Evolutionary conservation across 2,888 invertebrate species (phyloP).

Genomic region (Salticus scenicus): DNA sequence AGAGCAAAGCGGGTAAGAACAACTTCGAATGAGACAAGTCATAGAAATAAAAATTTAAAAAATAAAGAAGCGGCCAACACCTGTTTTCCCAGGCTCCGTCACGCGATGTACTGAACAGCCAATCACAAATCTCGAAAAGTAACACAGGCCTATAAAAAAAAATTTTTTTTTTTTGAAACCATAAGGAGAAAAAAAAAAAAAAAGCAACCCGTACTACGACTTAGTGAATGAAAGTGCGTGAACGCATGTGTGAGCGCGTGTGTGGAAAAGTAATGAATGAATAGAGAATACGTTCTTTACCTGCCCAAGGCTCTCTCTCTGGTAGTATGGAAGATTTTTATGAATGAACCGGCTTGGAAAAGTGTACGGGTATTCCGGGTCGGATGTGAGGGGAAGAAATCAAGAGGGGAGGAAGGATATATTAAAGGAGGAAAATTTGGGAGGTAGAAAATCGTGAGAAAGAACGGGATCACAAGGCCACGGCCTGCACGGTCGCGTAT

Average conservation of each 20-base stretch:
- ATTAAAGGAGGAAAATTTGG: slow-evolving; percentile 27
- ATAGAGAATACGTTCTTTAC: slow-evolving; percentile 61
- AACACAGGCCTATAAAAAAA: not conserved
- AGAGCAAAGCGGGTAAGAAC: not conserved
- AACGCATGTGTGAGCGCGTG: slow-evolving; percentile 62
- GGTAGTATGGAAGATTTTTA: slow-evolving; percentile 61
- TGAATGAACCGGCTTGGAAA: slow-evolving; percentile 61
- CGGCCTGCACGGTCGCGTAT: not conserved
- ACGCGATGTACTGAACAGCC: slow-evolving; percentile 57
- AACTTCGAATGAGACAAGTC: not conserved
- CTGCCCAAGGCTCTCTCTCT: slow-evolving; percentile 50
- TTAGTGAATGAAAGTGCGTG: slow-evolving; percentile 63
- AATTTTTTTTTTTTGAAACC: too few relatives aligned
- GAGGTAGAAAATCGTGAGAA: slow-evolving; percentile 52
- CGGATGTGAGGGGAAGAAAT: slow-evolving; percentile 20
- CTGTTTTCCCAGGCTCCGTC: slow-evolving; percentile 70
- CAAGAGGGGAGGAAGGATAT: slow-evolving; percentile 5
- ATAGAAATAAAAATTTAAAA: slow-evolving; percentile 20
- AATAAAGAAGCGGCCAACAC: slow-evolving; percentile 47
- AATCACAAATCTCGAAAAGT: slow-evolving; percentile 37
- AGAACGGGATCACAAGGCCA: slow-evolving; percentile 59
- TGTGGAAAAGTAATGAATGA: slow-evolving; percentile 64
- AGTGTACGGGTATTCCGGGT: slow-evolving; percentile 65
- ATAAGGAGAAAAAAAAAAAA: not conserved
- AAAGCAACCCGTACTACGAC: slow-evolving; percentile 53